Evolutionary conservation across 2,888 invertebrate species (phyloP).

Genomic region (Margaritifera margaritifera): DNA sequence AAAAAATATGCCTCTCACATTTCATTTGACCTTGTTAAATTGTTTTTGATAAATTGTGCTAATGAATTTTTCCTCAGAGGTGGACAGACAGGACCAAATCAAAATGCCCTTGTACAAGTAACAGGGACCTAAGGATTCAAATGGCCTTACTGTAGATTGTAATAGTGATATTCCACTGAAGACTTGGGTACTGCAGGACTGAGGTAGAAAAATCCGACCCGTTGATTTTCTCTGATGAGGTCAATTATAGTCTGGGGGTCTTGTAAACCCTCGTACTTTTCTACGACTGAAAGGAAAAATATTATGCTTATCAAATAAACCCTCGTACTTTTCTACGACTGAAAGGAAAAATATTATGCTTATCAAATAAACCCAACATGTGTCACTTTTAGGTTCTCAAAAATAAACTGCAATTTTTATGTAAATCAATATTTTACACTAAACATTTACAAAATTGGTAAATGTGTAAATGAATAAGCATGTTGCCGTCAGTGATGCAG

Average conservation of each 20-base stretch:
- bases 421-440: background rate
- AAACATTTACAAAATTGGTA: too few species aligned
- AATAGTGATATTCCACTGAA: slow-evolving; percentile 72
- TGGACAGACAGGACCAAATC: background rate
- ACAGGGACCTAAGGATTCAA: background rate
- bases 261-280: slow-evolving; percentile 59
- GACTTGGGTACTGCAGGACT: slow-evolving; percentile 73
- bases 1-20: too few species aligned
- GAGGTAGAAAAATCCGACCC: slow-evolving; percentile 82
- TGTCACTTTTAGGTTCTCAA: background rate
- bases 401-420: background rate
- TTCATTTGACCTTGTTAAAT: too few species aligned
- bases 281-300: slow-evolving; percentile 46
- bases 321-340: background rate
- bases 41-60: too few species aligned
- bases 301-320: background rate
- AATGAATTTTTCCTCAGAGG: too few species aligned
- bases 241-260: slow-evolving; percentile 67
- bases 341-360: background rate
- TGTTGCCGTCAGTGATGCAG: too few species aligned
- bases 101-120: background rate
- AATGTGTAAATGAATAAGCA: too few species aligned
- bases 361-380: background rate
- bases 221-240: slow-evolving; percentile 56
- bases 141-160: slow-evolving; percentile 71